phyloP scores from a whole-genome alignment of 2,797 vertebrate species.

The Gymnoscopelus microlampas region DNA sequence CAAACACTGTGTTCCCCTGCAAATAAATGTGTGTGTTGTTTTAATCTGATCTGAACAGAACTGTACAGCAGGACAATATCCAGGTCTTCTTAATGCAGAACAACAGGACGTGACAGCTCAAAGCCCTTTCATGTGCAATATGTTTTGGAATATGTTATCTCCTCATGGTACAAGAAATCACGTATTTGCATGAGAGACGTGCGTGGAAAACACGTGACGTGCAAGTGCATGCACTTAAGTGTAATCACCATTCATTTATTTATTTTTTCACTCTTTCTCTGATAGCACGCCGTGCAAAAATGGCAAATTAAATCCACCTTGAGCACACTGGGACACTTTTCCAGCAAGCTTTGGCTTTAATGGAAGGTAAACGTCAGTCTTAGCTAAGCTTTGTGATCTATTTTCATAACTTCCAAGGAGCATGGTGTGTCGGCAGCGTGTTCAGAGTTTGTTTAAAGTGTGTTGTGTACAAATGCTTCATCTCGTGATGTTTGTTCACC shows the following conservation, averaged over 20 bases:
- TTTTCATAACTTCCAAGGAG: slow-evolving; percentile 48
- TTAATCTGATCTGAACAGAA: background rate
- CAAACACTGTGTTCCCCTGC: background rate
- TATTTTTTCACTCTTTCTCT: background rate
- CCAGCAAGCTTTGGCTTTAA: slow-evolving; percentile 23
- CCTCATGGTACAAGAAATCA: background rate
- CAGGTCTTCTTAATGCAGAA: background rate
- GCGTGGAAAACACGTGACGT: background rate
- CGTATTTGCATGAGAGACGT: slow-evolving; percentile 1
- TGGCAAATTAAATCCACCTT: slow-evolving; percentile 17
- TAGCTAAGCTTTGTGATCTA: slow-evolving; percentile 18
- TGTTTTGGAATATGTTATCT: slow-evolving; percentile 2
- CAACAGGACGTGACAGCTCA: background rate
- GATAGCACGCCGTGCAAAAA: slow-evolving; percentile 18
- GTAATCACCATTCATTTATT: slow-evolving; percentile 19
- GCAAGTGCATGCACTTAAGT: background rate
- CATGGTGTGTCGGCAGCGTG: slow-evolving; percentile 19
- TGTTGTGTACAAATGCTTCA: slow-evolving; percentile 13
- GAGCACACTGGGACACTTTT: slow-evolving; percentile 22
- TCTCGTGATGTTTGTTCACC: background rate
- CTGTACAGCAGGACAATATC: background rate
- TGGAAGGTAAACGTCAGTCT: slow-evolving; percentile 10
- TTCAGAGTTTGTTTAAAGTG: background rate
- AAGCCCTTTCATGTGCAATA: background rate
- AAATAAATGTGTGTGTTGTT: too few relatives aligned